Evolutionary conservation across 2,888 invertebrate species (phyloP), one percentile per base, ranked within the genome.

Genomic region (Steinernema scapterisci): DNA sequence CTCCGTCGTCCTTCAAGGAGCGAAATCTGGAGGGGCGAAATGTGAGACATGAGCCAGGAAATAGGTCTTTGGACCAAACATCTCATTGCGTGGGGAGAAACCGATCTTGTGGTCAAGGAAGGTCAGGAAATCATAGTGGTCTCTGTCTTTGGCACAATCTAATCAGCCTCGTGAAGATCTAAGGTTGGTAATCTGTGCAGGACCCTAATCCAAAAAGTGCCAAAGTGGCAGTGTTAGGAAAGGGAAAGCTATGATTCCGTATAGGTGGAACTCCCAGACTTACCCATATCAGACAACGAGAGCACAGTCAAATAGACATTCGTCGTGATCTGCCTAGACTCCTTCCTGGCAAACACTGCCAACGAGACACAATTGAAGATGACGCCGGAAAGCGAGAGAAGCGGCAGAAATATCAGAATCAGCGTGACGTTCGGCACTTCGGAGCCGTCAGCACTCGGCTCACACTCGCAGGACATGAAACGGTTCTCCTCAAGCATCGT

Each of bases 361-460:
- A 63, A 31, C 16, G 63, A 63, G 2, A 63, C 16, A 63, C 63
- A 63, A 27, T 63, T 63, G 38, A 27, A 63, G n/a, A 63, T 27
- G 31, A 63, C 63, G 27, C 63, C 63, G 63, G 63, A 63, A n/a
- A 63, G 63, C 16, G 63, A 63, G 31, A 63, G 25, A 16, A 63
- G 13, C 31, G 63, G 63, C 63, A 63, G 31, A 38, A 63, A 63
- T 63, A 63, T 63, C 1, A 63, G 63, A 31, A 63, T 63, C 25
- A 63, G 63, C 13, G 63, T 63, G 63, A 63, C 31, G 16, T 63
- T 63, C 16, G 63, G 63, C 21, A 63, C 31, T 31, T 63, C 63
- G 31, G 63, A 63, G 31, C 63, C 63, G 19, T 63, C 63, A 13
- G 63, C 31, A 31, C 31, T 63, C 16, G 63, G 63, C 19, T 63